phyloP scores from a whole-genome alignment of 23 tunicate species.

The Aplidium turbinatum region DNA sequence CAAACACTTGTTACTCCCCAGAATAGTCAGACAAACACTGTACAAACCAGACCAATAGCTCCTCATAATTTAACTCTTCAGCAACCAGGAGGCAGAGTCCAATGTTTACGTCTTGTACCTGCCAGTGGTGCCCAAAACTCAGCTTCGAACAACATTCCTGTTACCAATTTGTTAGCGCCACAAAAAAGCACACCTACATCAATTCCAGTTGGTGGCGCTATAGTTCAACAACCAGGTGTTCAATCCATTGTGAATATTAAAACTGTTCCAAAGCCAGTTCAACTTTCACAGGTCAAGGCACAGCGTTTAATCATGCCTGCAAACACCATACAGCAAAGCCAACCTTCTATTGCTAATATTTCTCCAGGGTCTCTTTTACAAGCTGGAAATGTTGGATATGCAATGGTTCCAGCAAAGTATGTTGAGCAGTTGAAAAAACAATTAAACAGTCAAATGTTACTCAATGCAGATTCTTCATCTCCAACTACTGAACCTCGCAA shows the following conservation, averaged over 20 bases:
- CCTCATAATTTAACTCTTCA: constrained; percentile 38
- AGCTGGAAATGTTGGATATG: constrained; percentile 81
- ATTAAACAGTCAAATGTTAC: constrained; percentile 38
- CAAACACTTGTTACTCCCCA: constrained; percentile 42
- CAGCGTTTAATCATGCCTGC: constrained; percentile 88
- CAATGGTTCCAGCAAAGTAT: constrained; percentile 92
- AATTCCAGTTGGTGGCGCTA: constrained; percentile 13
- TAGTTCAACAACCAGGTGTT: constrained; percentile 15
- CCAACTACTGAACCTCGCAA: background rate
- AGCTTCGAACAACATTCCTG: constrained; percentile 2
- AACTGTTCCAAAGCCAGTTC: constrained; percentile 5
- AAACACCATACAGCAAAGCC: constrained; percentile 21
- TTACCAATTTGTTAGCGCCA: constrained; percentile 27
- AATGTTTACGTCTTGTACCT: constrained; percentile 46
- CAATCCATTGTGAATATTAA: constrained; percentile 29
- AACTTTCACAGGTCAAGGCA: constrained; percentile 2
- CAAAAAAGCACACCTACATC: constrained; percentile 1
- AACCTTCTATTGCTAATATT: constrained; percentile 7
- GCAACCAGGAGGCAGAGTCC: constrained; percentile 31
- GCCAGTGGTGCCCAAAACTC: constrained; percentile 14
- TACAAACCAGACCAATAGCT: background rate
- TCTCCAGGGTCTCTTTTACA: constrained; percentile 52
- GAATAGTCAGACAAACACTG: constrained; percentile 2
- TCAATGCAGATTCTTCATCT: background rate
- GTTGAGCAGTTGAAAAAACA: constrained; percentile 85